Evolutionary conservation across 1,140 invertebrate species (phyloP), one percentile per base, ranked within the genome.

Genomic region (Leptestheria dahalacensis): DNA sequence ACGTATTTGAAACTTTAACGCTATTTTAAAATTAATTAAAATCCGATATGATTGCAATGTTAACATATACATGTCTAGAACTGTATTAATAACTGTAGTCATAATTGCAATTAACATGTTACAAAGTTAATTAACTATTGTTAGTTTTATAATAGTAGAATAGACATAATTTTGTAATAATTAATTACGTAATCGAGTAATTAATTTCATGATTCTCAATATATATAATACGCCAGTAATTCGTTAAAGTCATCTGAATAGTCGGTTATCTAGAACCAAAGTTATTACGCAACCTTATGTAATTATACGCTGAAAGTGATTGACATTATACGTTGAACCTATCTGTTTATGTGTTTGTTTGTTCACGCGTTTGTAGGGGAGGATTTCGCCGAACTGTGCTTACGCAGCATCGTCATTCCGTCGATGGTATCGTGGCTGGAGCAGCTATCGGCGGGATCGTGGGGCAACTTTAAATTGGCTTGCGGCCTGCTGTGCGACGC

Each of bases 381-480:
- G 26, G 53, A 55, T 20, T 55, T 55, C 33, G 53, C 53, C 2
- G 4, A 29, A 29, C 26, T 55, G 10, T 55, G 53, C 25, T 20
- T 55, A 20, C 26, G 53, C 3, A 29, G 24, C 21, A 21, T 28
- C 28, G 33, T 55, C 12, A 3, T 55, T n/a, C 53, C 53, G 12
- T 24, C 26, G 4, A 55, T 55, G 26, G 21, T 26, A 12, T 33
- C 26, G 3, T 55, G 53, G 53, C 33, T 55, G 53, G 21, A 6
- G 9, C 52, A 26, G 4, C 11, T 23, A 10, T 10, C 9, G 23
- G 48, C 9, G 11, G 20, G 25, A 20, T n/a, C 26, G 4, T 55
- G 21, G 21, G 53, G 24, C 53, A 55, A 26, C 18, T 55, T 55
- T 33, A 55, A 55, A 55, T 33, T 29, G 33, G 53, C 33, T 12